Percentiles rank a stretch among this genome's conserved stretches.
phyloP scores from a whole-genome alignment of 2,888 invertebrate genomes.

The Xylota sylvarum region DNA sequence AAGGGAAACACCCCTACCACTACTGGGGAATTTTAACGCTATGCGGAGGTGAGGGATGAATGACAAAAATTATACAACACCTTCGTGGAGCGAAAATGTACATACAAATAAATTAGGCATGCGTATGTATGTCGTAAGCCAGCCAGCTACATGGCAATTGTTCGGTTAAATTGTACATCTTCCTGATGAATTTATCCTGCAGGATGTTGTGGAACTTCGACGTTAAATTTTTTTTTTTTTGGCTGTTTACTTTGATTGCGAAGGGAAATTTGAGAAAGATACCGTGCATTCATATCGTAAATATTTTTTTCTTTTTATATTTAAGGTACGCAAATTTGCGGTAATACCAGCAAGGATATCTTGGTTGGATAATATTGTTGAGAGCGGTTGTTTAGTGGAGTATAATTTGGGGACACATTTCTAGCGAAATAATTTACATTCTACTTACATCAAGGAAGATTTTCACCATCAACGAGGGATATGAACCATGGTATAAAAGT shows the following conservation, averaged over 20 bases:
- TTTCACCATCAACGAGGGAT: not conserved
- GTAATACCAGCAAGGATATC: not conserved
- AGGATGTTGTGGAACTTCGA: conserved; percentile 38
- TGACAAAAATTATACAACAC: conserved; percentile 56
- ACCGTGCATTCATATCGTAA: conserved; percentile 18
- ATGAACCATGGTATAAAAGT: not conserved
- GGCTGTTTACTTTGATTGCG: conserved; percentile 31
- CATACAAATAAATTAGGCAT: not conserved
- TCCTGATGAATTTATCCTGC: conserved; percentile 40
- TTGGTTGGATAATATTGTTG: not conserved
- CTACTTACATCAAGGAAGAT: not conserved
- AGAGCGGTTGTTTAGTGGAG: conserved; percentile 15
- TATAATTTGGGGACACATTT: not conserved
- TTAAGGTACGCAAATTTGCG: not conserved
- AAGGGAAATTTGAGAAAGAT: conserved; percentile 26
- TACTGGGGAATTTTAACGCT: not conserved
- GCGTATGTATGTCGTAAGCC: conserved; percentile 1
- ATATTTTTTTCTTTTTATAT: conserved; percentile 18
- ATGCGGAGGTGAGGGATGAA: conserved; percentile 39
- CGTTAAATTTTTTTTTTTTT: conserved; percentile 10
- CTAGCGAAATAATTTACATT: not conserved
- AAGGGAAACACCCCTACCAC: conserved; percentile 24
- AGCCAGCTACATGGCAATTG: conserved; percentile 37
- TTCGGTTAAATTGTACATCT: conserved; percentile 50
- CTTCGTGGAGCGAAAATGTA: not conserved